Conservation (phyloP, 2,888 invertebrate genomes). For the Allolobophora icterica region DNA sequence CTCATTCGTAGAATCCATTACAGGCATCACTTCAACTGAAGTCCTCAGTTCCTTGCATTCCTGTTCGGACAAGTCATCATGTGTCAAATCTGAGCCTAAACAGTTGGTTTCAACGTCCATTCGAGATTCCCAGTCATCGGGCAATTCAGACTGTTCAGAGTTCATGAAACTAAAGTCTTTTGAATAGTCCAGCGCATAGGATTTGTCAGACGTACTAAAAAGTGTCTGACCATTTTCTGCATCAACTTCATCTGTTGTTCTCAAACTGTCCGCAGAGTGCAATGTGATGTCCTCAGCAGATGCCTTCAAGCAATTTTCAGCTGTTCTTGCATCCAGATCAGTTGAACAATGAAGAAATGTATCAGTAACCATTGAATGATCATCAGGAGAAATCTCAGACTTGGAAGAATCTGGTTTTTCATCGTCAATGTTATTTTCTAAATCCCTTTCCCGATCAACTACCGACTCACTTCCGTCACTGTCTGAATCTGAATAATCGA, state of each 20-base stretch:
- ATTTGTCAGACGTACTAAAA: background rate
- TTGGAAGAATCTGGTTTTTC: background rate
- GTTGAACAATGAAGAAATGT: background rate
- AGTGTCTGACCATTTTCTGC: background rate
- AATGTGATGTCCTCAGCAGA: background rate
- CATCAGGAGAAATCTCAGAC: background rate
- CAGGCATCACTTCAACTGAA: background rate
- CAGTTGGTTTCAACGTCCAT: background rate
- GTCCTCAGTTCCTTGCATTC: background rate
- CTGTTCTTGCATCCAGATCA: background rate
- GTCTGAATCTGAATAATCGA: conserved; percentile 33
- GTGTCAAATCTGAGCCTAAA: background rate
- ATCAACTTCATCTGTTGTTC: background rate
- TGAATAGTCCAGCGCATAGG: background rate
- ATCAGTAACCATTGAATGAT: background rate
- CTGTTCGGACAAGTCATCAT: background rate
- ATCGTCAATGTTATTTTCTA: background rate
- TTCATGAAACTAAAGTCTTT: background rate
- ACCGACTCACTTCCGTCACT: background rate
- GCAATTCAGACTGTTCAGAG: background rate
- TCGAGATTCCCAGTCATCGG: background rate
- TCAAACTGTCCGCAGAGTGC: background rate
- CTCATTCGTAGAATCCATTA: background rate
- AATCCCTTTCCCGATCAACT: background rate
- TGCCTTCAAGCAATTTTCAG: background rate